Percentiles rank a stretch among this genome's conserved stretches.
phyloP scores from a whole-genome alignment of 2,113 vertebrate species.

The Micronycteris hirsuta region DNA sequence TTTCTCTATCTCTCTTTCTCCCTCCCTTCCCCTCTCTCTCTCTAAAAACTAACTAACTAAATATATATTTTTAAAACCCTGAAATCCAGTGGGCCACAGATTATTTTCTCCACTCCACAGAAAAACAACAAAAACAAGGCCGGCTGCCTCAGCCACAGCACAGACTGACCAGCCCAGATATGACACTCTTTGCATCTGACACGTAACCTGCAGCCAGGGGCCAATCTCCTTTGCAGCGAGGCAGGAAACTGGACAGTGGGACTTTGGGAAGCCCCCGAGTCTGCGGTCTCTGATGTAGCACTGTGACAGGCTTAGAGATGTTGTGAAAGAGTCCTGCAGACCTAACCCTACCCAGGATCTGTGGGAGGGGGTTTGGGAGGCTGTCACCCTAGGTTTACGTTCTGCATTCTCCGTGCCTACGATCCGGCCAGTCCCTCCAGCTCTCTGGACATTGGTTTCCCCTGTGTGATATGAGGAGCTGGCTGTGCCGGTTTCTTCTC shows the following conservation, averaged over 20 bases:
- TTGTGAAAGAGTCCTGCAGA: not conserved
- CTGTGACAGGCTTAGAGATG: accelerated
- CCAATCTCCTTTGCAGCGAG: not conserved
- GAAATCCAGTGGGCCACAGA: not conserved
- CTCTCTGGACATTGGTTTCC: not conserved
- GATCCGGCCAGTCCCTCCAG: not conserved
- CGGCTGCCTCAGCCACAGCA: not conserved
- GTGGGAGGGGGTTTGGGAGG: not conserved
- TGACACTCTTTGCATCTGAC: not conserved
- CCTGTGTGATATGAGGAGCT: accelerated
- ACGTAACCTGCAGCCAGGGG: not conserved
- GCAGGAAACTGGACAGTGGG: not conserved
- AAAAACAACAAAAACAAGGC: not conserved
- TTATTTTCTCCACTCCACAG: not conserved
- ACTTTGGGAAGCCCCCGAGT: accelerated
- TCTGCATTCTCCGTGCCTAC: not conserved
- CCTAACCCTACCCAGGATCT: not conserved
- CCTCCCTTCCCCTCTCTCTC: too few relatives aligned
- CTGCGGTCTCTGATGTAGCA: accelerated
- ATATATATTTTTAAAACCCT: too few relatives aligned
- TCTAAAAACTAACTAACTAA: too few relatives aligned
- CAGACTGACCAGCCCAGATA: not conserved
- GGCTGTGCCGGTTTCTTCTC: not conserved
- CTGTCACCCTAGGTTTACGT: not conserved
- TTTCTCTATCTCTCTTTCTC: too few relatives aligned